Evolutionary conservation across 2,113 vertebrate genomes (phyloP).

Genomic region (Nymphicus hollandicus): DNA sequence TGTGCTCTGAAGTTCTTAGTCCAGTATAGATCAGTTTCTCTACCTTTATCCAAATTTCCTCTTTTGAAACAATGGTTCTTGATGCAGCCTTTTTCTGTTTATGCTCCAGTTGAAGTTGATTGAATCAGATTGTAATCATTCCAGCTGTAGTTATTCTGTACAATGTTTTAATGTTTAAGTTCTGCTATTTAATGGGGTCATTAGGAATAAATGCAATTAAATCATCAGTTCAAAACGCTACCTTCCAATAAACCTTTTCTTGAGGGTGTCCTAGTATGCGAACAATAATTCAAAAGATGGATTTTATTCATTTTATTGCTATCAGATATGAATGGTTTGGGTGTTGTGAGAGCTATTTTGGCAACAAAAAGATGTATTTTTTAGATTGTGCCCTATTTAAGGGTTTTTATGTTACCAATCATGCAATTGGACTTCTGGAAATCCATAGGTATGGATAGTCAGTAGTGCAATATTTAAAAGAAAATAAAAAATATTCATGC

Average conservation of each 20-base stretch:
- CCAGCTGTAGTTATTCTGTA: background rate
- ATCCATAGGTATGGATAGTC: rapidly evolving
- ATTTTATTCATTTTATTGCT: background rate
- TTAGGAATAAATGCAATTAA: background rate
- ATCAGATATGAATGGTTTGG: background rate
- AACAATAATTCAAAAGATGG: background rate
- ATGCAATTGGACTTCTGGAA: background rate
- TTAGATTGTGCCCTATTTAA: background rate
- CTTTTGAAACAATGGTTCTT: background rate
- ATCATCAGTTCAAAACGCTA: background rate
- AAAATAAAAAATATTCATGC: too few species aligned
- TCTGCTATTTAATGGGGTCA: background rate
- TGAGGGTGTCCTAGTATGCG: background rate
- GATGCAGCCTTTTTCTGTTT: background rate
- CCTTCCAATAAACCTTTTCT: background rate
- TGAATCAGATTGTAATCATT: background rate
- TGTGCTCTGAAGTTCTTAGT: background rate
- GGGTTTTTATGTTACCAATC: background rate
- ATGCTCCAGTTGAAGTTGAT: background rate
- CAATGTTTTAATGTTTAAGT: background rate
- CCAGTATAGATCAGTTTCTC: background rate
- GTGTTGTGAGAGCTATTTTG: background rate
- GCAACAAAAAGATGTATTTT: background rate
- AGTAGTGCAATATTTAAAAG: background rate
- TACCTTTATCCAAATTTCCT: background rate